These are phyloP conservation scores for Cataglyphis cursor DNA, from an alignment of 2,888 invertebrate genomes.

Conservation along the genomic window DNA sequence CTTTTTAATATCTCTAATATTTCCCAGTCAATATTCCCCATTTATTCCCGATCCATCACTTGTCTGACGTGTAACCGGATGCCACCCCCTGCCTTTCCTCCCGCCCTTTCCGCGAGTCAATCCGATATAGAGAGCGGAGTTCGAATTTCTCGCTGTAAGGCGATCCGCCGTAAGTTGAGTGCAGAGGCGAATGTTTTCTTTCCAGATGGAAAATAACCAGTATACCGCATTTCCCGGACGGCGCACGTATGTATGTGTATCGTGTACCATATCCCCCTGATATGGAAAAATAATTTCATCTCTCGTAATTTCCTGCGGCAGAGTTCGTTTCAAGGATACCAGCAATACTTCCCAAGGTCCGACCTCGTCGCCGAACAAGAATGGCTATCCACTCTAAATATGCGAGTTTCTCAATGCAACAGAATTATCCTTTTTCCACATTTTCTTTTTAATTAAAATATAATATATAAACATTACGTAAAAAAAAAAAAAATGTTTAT, in stretches of 20 bases:
- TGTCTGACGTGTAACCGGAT: conserved; percentile 79
- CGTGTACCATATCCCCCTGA: not conserved
- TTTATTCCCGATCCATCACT: conserved; percentile 82
- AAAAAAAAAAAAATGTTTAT: not conserved
- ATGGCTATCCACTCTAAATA: not conserved
- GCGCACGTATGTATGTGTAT: conserved; percentile 11
- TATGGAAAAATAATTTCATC: conserved; percentile 62
- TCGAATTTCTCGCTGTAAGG: conserved; percentile 70
- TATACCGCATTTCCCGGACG: conserved; percentile 11
- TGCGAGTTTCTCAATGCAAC: not conserved
- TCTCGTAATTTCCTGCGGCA: conserved; percentile 53
- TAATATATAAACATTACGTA: not conserved
- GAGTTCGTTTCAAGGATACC: not conserved
- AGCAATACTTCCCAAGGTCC: not conserved
- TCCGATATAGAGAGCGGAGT: conserved; percentile 68
- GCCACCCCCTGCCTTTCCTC: conserved; percentile 53
- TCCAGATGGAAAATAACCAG: conserved; percentile 64
- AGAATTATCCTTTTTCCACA: not conserved
- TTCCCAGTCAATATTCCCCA: conserved; percentile 81
- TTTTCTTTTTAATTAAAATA: not conserved
- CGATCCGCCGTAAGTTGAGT: conserved; percentile 61
- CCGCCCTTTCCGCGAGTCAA: conserved; percentile 65
- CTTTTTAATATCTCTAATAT: conserved; percentile 83
- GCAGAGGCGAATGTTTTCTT: conserved; percentile 68
- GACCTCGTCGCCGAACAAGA: not conserved